phyloP scores from a whole-genome alignment of 2,888 invertebrate genomes.

The Drosophila falleni region DNA sequence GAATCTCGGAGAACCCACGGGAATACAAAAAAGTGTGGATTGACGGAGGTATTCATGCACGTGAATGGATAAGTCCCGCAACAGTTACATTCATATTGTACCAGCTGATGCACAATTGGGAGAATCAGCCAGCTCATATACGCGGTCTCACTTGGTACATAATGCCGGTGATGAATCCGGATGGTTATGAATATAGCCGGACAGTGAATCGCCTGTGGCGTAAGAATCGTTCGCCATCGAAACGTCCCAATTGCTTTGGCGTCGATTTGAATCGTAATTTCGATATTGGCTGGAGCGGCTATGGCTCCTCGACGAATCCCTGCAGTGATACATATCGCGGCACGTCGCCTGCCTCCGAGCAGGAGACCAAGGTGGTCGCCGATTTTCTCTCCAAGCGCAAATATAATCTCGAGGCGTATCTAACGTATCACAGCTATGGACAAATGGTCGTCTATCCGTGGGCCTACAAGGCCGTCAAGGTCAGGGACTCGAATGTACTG shows the following conservation, averaged over 20 bases:
- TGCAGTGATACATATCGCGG: slow-evolving; percentile 94
- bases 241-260: slow-evolving; percentile 87
- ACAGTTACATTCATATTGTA: slow-evolving; percentile 92
- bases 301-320: slow-evolving; percentile 87
- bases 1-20: slow-evolving; percentile 89
- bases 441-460: slow-evolving; percentile 83
- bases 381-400: slow-evolving; percentile 86
- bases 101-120: slow-evolving; percentile 89
- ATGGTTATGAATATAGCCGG: slow-evolving; percentile 95
- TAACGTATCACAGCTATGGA: slow-evolving; percentile 92
- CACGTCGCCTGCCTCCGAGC: slow-evolving; percentile 91
- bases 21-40: slow-evolving; percentile 90
- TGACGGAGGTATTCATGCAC: slow-evolving; percentile 93
- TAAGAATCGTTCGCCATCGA: slow-evolving; percentile 88
- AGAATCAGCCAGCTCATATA: slow-evolving; percentile 88
- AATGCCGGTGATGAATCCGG: slow-evolving; percentile 92
- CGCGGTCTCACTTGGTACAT: slow-evolving; percentile 93
- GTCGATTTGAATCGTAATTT: slow-evolving; percentile 95
- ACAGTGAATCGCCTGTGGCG: slow-evolving; percentile 93
- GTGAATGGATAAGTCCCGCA: slow-evolving; percentile 95
- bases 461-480: slow-evolving; percentile 83
- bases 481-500: slow-evolving; percentile 70
- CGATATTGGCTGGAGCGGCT: slow-evolving; percentile 94
- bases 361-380: slow-evolving; percentile 90
- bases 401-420: slow-evolving; percentile 88